Percentiles rank a stretch among this genome's conserved stretches.
Conservation (phyloP, 1,140 invertebrate species). For the Copidosoma floridanum region DNA sequence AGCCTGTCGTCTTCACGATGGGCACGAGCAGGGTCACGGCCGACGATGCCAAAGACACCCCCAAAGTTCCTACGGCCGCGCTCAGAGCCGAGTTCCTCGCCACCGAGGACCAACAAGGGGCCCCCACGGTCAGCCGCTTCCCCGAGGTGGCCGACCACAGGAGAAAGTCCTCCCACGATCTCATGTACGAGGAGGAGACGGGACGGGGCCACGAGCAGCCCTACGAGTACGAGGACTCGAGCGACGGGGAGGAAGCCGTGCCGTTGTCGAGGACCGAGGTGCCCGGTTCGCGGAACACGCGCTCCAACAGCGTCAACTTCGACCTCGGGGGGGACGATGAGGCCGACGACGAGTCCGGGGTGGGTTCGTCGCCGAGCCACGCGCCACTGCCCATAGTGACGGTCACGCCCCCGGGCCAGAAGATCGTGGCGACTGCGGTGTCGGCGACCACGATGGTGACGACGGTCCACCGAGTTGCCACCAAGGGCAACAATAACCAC, state of each 20-base stretch:
- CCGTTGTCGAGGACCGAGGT: background rate
- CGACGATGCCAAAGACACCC: slow-evolving; percentile 28
- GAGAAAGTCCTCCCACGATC: slow-evolving; percentile 42
- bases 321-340: slow-evolving; percentile 1
- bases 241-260: background rate
- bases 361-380: background rate
- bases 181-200: slow-evolving; percentile 36
- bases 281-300: background rate
- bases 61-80: slow-evolving; percentile 39
- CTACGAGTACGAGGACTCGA: slow-evolving; percentile 4
- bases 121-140: slow-evolving; percentile 27
- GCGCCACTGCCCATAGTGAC: slow-evolving; percentile 45
- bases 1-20: slow-evolving; percentile 48
- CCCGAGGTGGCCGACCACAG: slow-evolving; percentile 24
- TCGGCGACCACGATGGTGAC: no score
- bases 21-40: slow-evolving; percentile 36
- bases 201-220: slow-evolving; percentile 2
- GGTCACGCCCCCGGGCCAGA: slow-evolving; percentile 51
- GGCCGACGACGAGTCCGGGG: no score
- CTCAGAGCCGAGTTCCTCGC: slow-evolving; percentile 37
- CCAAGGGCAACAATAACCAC: slow-evolving; percentile 41
- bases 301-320: slow-evolving; percentile 18
- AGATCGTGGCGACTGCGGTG: slow-evolving; percentile 33
- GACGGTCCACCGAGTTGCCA: slow-evolving; percentile 50
- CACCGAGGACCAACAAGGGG: slow-evolving; percentile 28